A percentile compares a stretch with the other conserved stretches of the same genome.
Evolutionary conservation across 2,113 vertebrate genomes (phyloP).

Genomic region (Vanacampus margaritifer): DNA sequence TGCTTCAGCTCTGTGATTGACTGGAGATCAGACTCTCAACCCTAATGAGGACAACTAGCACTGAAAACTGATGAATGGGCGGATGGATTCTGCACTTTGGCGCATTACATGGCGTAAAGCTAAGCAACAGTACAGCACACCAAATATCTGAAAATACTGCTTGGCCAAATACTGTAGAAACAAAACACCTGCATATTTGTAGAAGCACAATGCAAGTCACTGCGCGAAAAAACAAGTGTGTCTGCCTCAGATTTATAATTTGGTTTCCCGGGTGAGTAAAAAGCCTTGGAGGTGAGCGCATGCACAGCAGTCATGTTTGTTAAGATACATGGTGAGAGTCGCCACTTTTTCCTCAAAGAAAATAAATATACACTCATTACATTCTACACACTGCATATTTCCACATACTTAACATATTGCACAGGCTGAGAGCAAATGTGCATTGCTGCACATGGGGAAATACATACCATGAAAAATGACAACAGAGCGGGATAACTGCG

Average conservation of each 20-base stretch:
- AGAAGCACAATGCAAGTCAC: conserved; percentile 41
- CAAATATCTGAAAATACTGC: conserved; percentile 4
- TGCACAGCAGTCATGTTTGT: conserved; percentile 70
- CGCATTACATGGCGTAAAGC: not conserved
- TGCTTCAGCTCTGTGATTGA: not conserved
- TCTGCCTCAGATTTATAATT: conserved; percentile 69
- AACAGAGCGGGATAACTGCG: conserved; percentile 63
- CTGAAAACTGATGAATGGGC: not conserved
- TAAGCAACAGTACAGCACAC: not conserved
- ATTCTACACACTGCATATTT: conserved; percentile 69
- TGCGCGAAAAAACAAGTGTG: conserved; percentile 54
- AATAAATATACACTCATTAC: conserved; percentile 75
- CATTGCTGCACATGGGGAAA: conserved; percentile 59
- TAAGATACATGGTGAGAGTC: conserved; percentile 62
- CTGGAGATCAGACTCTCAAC: not conserved
- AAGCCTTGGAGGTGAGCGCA: conserved; percentile 67
- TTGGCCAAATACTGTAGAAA: conserved; percentile 6
- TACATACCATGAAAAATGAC: conserved; percentile 72
- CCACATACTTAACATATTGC: conserved; percentile 70
- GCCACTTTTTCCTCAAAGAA: conserved; percentile 61
- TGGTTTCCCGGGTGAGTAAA: conserved; percentile 64
- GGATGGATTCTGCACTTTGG: not conserved
- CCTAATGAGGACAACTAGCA: not conserved
- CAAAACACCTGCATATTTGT: conserved; percentile 28
- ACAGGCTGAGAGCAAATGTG: conserved; percentile 60